These are phyloP conservation scores for Procapra przewalskii DNA, from an alignment of 2,113 vertebrate species.

Conservation along the genomic window DNA sequence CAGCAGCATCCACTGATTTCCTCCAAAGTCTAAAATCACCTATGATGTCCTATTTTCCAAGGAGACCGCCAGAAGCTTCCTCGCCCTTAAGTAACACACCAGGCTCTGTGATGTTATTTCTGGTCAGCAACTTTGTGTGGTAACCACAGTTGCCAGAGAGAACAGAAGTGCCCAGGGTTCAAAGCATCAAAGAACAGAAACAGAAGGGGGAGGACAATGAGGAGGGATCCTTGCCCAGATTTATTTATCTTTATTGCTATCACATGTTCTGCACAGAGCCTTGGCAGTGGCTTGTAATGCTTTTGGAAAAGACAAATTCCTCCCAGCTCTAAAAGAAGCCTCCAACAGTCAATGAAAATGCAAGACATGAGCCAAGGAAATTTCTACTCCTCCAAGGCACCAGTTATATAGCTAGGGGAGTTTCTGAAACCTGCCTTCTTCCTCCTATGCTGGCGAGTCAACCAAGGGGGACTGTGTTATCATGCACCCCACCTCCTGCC, in stretches of 20 bases:
- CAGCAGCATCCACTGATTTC: background rate
- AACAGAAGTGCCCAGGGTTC: background rate
- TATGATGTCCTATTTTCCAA: background rate
- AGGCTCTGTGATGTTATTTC: background rate
- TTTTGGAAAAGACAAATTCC: background rate
- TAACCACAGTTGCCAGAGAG: background rate
- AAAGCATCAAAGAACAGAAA: background rate
- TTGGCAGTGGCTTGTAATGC: background rate
- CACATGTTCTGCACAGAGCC: background rate
- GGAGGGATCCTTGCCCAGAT: background rate
- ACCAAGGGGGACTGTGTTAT: background rate
- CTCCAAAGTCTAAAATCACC: conserved; percentile 14
- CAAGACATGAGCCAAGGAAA: conserved; percentile 37
- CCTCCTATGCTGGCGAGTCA: background rate
- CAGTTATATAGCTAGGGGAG: background rate
- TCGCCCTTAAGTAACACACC: background rate
- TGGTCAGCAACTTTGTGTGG: background rate
- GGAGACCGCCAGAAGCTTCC: background rate
- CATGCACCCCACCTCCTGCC: background rate
- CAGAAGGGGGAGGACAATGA: background rate
- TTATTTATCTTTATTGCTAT: conserved; percentile 20
- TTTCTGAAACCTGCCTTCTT: conserved; percentile 28
- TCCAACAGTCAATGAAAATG: conserved; percentile 27
- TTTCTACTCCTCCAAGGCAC: background rate
- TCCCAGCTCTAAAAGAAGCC: background rate